Base-by-base conservation (phyloP, 2,113 vertebrate species). In the Ranitomeya variabilis region DNA sequence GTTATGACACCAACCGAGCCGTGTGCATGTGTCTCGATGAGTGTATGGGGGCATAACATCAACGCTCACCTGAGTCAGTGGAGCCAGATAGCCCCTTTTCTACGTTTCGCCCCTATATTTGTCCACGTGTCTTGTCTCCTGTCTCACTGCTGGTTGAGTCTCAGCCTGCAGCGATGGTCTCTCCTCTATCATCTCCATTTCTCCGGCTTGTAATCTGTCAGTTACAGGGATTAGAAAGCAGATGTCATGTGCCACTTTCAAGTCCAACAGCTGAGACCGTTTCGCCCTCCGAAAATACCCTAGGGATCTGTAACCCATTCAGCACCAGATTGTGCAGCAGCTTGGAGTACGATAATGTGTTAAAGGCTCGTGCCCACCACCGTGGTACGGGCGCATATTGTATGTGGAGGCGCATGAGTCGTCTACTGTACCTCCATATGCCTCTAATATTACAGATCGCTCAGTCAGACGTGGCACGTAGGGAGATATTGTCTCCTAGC, bases 251-350 rank as follows among this genome's bases (percentile, higher is more conserved):
- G 23, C 57, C 60, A 82, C 79, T 83, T 80, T 59, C 55, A 88
- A 88, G 21, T 21, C 69, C 57, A 69, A 89, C 87, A 89, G 87
- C 87, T 89, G 87, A 89, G 37, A 84, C 11, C 18, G 2, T 23
- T 64, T 64, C 57, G 81, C 79, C 21, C 52, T 76, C 80, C 59
- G 9, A 54, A 83, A 88, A 88, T 88, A 88, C 14, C 31, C 21
- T 23, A 9, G 15, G 19, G 10, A n/a, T 51, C 7, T n/a, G n/a
- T 87, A 80, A 79, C 62, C 10, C 62, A 37, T 80, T 80, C 52
- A 37, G 62, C n/a, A 4, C 37, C 16, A 18, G 21, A 60, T 7
- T 6, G 15, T 14, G 71, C 16, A 45, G 14, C 12, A 45, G 14
- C 23, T 71, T 6, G 11, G 67, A 23, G 21, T 8, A 9, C 18